Base-by-base conservation (phyloP, 2,797 vertebrate species). In the Diplodus puntazzo region DNA sequence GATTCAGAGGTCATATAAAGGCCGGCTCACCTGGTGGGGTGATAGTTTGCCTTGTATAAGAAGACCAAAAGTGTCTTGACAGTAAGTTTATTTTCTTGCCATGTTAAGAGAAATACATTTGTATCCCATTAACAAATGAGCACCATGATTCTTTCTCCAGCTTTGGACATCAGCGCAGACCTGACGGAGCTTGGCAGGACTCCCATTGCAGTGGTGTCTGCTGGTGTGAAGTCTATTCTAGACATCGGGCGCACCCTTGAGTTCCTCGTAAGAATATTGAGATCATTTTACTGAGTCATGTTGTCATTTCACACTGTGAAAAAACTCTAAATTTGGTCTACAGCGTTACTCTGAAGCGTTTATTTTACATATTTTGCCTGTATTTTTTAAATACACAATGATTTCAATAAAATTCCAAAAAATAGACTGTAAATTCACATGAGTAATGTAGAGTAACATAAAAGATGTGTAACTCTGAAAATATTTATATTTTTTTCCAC, bases 191-290 rank as follows among this genome's bases (percentile, higher is more conserved):
- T 98, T 4, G 96, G 97, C 72, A 94, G 96, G 86, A 98, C 97
- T 68, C 96, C 97, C 0, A 92, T 98, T 5, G 94, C 97, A 73
- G 97, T 98, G 74, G 86, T 98, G 42, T 97, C 96, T 76, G 96
- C 97, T 72, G 97, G 97, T 17, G 94, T 96, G 54, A 98, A 98
- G 81, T 98, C 97, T 59, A 96, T 98, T 77, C 95, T 98, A 69
- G 97, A 98, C 90, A 96, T 98, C 42, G 96, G 97, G 8, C 96
- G 96, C 76, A 98, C 97, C 3, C 83, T 98, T 82, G 97, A 98
- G 83, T 97, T 96, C 83, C 94, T 98, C 88, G 97, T 98, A 91
- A 92, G 95, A 68, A 80, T 34, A 54, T 18, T 6, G 2, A 61
- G 1, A 39, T 50, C 0, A 4, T 62, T 61, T 53, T 30, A 39